Percentiles rank a stretch among this genome's conserved stretches.
Conservation (phyloP, 2,113 vertebrate species). For the Lanius collurio region DNA sequence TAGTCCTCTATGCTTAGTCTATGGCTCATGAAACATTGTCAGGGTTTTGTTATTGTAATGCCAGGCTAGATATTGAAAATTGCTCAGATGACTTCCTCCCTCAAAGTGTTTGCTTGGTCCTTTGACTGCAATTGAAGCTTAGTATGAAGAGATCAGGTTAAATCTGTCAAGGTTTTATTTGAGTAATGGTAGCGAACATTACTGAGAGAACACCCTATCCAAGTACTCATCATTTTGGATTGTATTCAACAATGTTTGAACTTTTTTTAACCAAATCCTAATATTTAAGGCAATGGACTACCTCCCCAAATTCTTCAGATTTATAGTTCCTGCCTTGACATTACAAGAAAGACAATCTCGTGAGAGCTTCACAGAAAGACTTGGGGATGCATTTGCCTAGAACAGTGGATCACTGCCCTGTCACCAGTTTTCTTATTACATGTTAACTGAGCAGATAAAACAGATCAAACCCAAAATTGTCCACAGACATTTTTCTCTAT, state of each 20-base stretch:
- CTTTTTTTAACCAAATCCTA: neutral
- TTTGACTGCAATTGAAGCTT: neutral
- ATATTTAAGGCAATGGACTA: neutral
- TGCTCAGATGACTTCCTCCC: neutral
- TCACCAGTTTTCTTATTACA: neutral
- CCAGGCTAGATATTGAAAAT: neutral
- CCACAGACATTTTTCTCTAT: neutral
- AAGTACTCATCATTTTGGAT: neutral
- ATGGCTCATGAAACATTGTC: neutral
- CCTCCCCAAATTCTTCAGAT: neutral
- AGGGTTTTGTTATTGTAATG: neutral
- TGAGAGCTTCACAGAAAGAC: neutral
- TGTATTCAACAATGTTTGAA: neutral
- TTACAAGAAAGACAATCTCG: fast-evolving
- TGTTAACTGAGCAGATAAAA: neutral
- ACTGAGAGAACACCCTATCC: neutral
- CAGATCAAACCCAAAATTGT: neutral
- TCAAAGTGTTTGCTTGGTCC: neutral
- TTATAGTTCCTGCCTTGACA: neutral
- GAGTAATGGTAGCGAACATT: neutral
- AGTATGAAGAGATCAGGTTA: neutral
- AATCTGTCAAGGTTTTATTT: neutral
- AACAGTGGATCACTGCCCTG: neutral
- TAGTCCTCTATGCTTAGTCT: neutral
- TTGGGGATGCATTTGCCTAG: neutral